Evolutionary conservation across 2,888 invertebrate genomes (phyloP).

Genomic region (Acrobasis consociella): DNA sequence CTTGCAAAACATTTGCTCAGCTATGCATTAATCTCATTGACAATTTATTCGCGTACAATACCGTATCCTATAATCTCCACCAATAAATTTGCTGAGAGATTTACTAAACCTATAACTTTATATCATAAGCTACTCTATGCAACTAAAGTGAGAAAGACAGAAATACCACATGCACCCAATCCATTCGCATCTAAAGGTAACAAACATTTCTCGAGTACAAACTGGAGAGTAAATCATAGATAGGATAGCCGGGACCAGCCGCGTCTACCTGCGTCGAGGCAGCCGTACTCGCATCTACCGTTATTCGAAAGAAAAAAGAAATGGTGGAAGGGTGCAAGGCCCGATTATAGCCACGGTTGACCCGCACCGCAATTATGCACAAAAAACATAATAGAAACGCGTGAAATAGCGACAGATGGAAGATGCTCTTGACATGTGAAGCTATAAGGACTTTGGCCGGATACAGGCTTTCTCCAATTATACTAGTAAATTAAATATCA

Average conservation of each 20-base stretch:
- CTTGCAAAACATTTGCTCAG: slow-evolving; percentile 24
- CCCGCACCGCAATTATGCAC: slow-evolving; percentile 30
- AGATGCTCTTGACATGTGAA: slow-evolving; percentile 42
- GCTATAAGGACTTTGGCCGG: slow-evolving; percentile 28
- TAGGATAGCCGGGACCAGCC: slow-evolving; percentile 40
- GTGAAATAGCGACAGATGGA: slow-evolving; percentile 61
- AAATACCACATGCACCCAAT: slow-evolving; percentile 3
- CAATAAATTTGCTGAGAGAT: too few relatives aligned
- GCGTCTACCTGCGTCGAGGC: slow-evolving; percentile 58
- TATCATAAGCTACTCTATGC: too few relatives aligned
- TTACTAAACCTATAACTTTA: too few relatives aligned
- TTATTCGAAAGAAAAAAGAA: slow-evolving; percentile 51
- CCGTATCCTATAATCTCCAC: neutral
- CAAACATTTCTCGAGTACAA: slow-evolving; percentile 41
- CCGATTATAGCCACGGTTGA: slow-evolving; percentile 49
- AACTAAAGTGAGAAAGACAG: neutral
- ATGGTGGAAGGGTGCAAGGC: slow-evolving; percentile 52
- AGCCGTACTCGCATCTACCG: slow-evolving; percentile 49
- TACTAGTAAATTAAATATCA: slow-evolving; percentile 1
- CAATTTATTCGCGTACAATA: neutral
- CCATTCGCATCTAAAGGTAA: slow-evolving; percentile 1
- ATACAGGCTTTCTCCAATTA: slow-evolving; percentile 30
- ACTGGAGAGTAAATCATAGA: slow-evolving; percentile 51
- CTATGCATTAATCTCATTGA: slow-evolving; percentile 2
- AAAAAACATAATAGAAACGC: slow-evolving; percentile 33